A percentile compares a stretch with the other conserved stretches of the same genome.
These are phyloP conservation scores for Littorina saxatilis DNA, from an alignment of 1,140 invertebrate species.

Conservation along the genomic window DNA sequence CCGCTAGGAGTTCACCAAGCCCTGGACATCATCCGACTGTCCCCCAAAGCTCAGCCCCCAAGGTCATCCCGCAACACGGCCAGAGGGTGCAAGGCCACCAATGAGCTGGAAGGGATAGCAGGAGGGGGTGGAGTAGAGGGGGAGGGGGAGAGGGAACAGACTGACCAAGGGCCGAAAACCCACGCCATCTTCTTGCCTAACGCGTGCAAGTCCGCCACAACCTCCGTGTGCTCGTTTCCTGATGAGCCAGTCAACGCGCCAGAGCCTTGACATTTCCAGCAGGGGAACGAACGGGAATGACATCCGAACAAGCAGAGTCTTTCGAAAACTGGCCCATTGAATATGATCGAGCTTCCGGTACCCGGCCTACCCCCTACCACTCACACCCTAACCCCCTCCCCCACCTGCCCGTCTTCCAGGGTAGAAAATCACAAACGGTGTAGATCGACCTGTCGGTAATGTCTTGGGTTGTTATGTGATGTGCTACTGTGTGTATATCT, in stretches of 20 bases:
- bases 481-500: too few relatives aligned
- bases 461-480: too few relatives aligned
- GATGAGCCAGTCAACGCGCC: constrained; percentile 7
- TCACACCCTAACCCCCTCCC: too few relatives aligned
- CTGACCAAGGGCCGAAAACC: background rate
- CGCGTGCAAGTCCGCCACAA: constrained; percentile 15
- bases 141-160: background rate
- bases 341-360: too few relatives aligned
- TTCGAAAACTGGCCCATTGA: too few relatives aligned
- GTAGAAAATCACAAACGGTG: too few relatives aligned
- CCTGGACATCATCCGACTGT: constrained; percentile 29
- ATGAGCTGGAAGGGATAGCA: background rate
- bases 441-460: too few relatives aligned
- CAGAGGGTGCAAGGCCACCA: background rate
- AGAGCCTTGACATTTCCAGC: background rate
- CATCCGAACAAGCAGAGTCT: too few relatives aligned
- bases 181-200: constrained; percentile 25
- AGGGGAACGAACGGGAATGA: too few relatives aligned
- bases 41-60: constrained; percentile 14
- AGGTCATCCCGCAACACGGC: background rate
- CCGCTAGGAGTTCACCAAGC: constrained; percentile 13
- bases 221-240: constrained; percentile 3
- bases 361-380: too few relatives aligned
- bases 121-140: background rate
- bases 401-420: too few relatives aligned